phyloP scores from a whole-genome alignment of 2,797 vertebrate genomes.

The Hypotaenidia okinawae region DNA sequence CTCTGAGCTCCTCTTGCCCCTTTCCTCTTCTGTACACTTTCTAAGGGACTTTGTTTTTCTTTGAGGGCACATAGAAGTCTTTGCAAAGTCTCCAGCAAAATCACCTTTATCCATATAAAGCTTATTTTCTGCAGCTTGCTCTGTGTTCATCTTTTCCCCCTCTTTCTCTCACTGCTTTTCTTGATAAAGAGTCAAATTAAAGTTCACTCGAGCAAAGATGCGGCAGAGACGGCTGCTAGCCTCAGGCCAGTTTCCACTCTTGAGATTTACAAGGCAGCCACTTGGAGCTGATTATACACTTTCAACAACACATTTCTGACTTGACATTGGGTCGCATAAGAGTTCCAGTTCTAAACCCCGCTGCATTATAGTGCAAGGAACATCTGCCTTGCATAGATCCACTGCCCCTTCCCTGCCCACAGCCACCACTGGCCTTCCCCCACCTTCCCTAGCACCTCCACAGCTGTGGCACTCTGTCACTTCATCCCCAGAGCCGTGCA shows the following conservation, averaged over 20 bases:
- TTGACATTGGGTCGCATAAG: not conserved
- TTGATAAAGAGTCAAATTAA: conserved; percentile 65
- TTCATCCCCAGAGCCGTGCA: not conserved
- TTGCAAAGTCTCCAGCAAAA: not conserved
- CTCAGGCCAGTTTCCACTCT: conserved; percentile 60
- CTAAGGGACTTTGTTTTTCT: not conserved
- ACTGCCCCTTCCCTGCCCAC: not conserved
- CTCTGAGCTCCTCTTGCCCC: not conserved
- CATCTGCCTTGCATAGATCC: not conserved
- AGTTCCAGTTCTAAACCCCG: conserved; percentile 43
- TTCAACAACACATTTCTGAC: conserved; percentile 47
- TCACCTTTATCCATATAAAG: conserved; percentile 1
- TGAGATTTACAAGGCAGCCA: conserved; percentile 59
- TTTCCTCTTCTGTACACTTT: not conserved
- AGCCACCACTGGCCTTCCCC: not conserved
- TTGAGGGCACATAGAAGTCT: not conserved
- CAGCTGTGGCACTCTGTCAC: not conserved
- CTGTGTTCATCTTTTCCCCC: not conserved
- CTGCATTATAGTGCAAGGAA: not conserved
- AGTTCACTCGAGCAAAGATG: conserved; percentile 59
- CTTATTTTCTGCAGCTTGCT: not conserved
- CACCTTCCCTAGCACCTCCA: not conserved
- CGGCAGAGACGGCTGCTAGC: conserved; percentile 30
- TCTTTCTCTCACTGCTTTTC: conserved; percentile 19
- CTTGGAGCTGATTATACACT: conserved; percentile 51